Evolutionary conservation across 2,113 vertebrate genomes (phyloP).

Genomic region (Polyodon spathula): DNA sequence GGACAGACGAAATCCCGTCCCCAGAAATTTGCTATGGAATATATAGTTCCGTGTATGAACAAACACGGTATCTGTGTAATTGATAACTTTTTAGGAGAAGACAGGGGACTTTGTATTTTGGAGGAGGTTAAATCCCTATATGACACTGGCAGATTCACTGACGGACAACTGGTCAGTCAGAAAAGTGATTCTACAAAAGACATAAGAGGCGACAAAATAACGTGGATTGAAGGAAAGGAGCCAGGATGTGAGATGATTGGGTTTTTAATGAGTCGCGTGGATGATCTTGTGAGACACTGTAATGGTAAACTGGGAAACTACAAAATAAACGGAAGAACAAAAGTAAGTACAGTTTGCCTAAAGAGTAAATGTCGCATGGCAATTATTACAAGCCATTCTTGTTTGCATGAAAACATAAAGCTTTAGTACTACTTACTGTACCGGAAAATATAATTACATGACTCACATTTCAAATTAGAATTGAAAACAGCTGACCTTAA

Average conservation of each 20-base stretch:
- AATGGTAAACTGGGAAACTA: conserved; percentile 88
- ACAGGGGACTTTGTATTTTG: conserved; percentile 62
- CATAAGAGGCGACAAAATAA: conserved; percentile 89
- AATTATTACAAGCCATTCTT: no score
- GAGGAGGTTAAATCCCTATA: conserved; percentile 77
- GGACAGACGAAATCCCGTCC: conserved; percentile 71
- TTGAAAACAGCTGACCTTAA: no score
- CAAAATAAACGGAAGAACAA: conserved; percentile 88
- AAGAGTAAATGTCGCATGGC: background rate
- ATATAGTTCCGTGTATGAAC: conserved; percentile 86
- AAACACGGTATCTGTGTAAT: conserved; percentile 89
- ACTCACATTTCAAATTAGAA: no score
- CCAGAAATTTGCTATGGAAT: conserved; percentile 75
- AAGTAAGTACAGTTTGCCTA: conserved; percentile 63
- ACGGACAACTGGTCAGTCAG: conserved; percentile 88
- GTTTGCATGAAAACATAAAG: no score
- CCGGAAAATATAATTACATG: no score
- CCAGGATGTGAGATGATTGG: conserved; percentile 75
- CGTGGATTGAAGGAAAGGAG: conserved; percentile 87
- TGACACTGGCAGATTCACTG: conserved; percentile 79
- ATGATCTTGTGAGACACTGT: conserved; percentile 88
- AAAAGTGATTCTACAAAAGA: conserved; percentile 86
- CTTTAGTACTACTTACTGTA: no score
- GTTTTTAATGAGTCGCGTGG: conserved; percentile 86
- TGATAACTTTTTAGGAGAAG: conserved; percentile 78